These are phyloP conservation scores for Myiotriccus ornatus DNA, from an alignment of 2,797 vertebrate genomes.

Conservation along the genomic window DNA sequence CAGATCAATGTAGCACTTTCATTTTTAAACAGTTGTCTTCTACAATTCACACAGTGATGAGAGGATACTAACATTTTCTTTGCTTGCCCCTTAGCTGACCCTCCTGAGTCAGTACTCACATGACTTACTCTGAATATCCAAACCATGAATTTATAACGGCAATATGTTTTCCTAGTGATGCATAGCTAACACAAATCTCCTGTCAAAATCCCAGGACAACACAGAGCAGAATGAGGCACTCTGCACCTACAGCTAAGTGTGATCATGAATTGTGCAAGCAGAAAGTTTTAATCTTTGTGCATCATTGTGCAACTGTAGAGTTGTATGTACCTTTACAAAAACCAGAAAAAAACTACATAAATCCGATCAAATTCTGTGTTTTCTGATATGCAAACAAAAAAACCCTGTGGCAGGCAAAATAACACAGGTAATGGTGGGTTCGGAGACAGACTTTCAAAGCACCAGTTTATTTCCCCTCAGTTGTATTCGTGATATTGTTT, in stretches of 20 bases:
- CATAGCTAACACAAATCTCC: constrained; percentile 40
- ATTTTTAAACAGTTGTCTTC: background rate
- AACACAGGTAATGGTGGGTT: accelerated
- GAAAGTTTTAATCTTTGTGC: background rate
- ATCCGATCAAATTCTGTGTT: background rate
- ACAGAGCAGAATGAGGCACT: constrained; percentile 11
- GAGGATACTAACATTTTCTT: constrained; percentile 1
- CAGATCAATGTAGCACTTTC: background rate
- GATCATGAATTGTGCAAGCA: background rate
- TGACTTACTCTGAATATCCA: constrained; percentile 71
- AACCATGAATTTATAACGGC: constrained; percentile 67
- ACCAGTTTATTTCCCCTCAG: background rate
- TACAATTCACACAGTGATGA: background rate
- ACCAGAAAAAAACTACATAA: background rate
- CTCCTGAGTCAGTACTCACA: constrained; percentile 40
- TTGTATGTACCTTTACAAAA: background rate
- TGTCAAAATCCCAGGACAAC: constrained; percentile 63
- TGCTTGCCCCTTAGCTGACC: background rate
- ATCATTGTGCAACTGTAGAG: background rate
- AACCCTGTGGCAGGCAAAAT: background rate
- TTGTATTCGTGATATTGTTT: background rate
- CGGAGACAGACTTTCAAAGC: background rate
- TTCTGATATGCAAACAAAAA: background rate
- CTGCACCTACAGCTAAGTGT: background rate
- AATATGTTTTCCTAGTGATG: constrained; percentile 49